Evolutionary conservation across 1,140 invertebrate genomes (phyloP), one percentile per base, ranked within the genome.

Genomic region (Euura saliciscinereae): DNA sequence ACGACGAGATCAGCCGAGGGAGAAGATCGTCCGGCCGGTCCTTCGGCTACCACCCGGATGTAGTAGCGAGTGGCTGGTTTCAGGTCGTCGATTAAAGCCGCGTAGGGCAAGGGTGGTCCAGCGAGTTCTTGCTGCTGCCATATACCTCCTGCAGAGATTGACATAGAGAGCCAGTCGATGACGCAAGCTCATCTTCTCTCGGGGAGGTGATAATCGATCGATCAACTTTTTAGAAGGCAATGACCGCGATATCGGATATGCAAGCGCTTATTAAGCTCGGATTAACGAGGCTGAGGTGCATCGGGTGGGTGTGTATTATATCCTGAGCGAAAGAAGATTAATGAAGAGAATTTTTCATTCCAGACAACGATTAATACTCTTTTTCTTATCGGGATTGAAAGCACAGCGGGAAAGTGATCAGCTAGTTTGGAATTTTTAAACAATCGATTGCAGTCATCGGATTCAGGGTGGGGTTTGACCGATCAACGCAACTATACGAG

Each of bases 61-160:
- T 90, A 88, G 78, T 96, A 97, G 66, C 88, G 89, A 0, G 93
- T 96, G 0, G 94, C 93, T 6, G 95, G 95, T 80, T 94, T 93
- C 0, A 97, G 81, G 75, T 93, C 91, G 75, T 93, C 92, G 44
- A 94, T 90, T 6, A 92, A 77, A 0, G 91, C 90, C 43, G 90
- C 90, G 69, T 89, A 91, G 2, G 88, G 88, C 28, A 90, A 74
- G 2, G 92, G 90, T 6, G 90, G 89, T 45, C 92, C 91, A 45
- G 87, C 89, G 42, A 93, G 80, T 77, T 93, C 92, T 66, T 92
- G 84, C 71, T 93, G 91, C 71, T 92, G 90, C 92, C 92, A 94
- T 70, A 90, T 86, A 44, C 89, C 90, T 76, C 85, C 85, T 88
- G 69, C 44, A 77, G 76, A 72, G 51, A 66, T 66, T 66, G 69